phyloP scores from a whole-genome alignment of 2,113 vertebrate species.

The Rhombomys opimus region DNA sequence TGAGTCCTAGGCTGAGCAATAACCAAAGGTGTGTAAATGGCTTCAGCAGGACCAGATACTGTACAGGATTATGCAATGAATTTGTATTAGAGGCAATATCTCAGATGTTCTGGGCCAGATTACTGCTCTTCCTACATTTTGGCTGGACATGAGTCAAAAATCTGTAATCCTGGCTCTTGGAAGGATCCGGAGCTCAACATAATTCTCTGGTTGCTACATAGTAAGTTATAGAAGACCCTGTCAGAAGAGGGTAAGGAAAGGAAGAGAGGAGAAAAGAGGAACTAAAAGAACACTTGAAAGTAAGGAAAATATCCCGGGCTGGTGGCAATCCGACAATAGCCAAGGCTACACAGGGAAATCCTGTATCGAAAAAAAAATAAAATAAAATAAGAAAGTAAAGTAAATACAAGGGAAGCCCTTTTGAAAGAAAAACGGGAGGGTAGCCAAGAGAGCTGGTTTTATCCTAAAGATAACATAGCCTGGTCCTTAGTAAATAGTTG shows the following conservation, averaged over 20 bases:
- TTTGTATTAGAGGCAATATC: not conserved
- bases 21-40: not conserved
- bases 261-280: not conserved
- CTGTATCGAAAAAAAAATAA: not conserved
- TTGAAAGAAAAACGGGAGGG: not conserved
- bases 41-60: not conserved
- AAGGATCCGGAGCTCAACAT: too few relatives aligned
- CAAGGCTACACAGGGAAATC: not conserved
- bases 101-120: not conserved
- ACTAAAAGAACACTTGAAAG: constrained; percentile 10
- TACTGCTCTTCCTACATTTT: not conserved
- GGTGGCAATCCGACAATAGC: not conserved
- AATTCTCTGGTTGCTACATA: not conserved
- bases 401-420: not conserved
- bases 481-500: not conserved
- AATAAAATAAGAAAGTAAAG: constrained; percentile 18
- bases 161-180: not conserved
- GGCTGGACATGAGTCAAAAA: not conserved
- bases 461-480: not conserved
- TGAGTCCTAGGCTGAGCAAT: not conserved
- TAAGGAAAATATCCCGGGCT: not conserved
- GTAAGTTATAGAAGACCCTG: not conserved
- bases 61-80: not conserved
- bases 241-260: not conserved
- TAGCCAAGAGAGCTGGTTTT: not conserved